Conservation (phyloP, 2,113 vertebrate genomes). For the Hiodon tergisus region DNA sequence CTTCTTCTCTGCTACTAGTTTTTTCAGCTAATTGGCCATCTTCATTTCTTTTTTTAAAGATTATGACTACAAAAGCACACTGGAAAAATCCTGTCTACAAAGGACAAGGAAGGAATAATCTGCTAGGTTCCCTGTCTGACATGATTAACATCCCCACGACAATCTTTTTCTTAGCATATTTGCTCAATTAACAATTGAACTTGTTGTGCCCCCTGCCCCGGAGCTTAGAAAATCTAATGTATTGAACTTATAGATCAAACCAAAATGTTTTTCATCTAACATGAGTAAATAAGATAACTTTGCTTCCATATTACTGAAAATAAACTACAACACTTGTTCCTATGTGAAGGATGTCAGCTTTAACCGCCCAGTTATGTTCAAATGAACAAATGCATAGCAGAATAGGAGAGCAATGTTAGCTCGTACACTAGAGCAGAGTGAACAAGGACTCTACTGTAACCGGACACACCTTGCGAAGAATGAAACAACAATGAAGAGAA, state of each 20-base stretch:
- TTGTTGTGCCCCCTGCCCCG: no score
- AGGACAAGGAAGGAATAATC: not conserved
- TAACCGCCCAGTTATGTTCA: constrained; percentile 7
- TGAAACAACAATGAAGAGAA: constrained; percentile 40
- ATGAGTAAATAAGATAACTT: no score
- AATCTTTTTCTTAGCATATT: not conserved
- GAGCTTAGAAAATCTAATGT: no score
- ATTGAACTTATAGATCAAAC: no score
- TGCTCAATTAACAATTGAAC: not conserved
- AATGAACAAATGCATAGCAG: constrained; percentile 34
- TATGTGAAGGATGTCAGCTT: constrained; percentile 27
- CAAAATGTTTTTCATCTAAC: no score
- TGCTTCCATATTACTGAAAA: no score
- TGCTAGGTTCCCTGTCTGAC: not conserved
- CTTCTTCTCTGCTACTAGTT: constrained; percentile 58
- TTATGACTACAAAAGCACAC: constrained; percentile 7
- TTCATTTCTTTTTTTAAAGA: no score
- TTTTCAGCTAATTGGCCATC: constrained; percentile 56
- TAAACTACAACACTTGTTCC: no score
- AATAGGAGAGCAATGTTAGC: constrained; percentile 40
- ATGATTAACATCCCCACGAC: not conserved
- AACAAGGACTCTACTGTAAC: constrained; percentile 11
- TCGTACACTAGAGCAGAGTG: constrained; percentile 21
- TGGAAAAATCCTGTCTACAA: not conserved
- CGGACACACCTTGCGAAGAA: constrained; percentile 48